Evolutionary conservation across 2,113 vertebrate genomes (phyloP), one percentile per base, ranked within the genome.

Genomic region (Proterorhinus semilunaris): DNA sequence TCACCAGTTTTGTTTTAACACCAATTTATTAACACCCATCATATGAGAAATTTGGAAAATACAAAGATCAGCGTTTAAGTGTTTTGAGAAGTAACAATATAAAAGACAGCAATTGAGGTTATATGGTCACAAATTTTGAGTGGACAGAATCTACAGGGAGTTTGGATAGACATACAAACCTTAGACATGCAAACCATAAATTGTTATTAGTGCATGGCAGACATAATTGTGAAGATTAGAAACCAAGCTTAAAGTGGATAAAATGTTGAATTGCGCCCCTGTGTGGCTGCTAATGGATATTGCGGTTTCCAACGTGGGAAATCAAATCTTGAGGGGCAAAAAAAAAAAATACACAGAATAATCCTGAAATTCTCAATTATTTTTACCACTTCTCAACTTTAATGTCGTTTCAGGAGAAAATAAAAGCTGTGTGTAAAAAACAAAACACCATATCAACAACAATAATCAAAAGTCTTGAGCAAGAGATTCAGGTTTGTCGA

Each of bases 1-100:
- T 0, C 52, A 53, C 52, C n/a, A 8, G 6, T 45, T 45, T 71
- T 78, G 73, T 91, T 92, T 90, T 89, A 88, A 93, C 92, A 93
- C 83, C 89, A 90, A 93, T 93, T 93, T 94, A 94, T 92, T 93
- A 93, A 90, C 90, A 94, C 91, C 21, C 88, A 89, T 90, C 91
- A 91, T 90, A 93, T 92, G 91, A 93, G 89, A 91, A 92, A 92
- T 91, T 92, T 94, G 91, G 90, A 93, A 92, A 93, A 92, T 94
- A 94, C 93, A 94, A 94, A 94, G 89, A 92, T 93, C 91, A 87
- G 89, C 85, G 92, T 88, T 93, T 91, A 89, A 90, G 92, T 67
- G 88, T 91, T 84, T 88, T 86, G 91, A 93, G 78, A 87, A 86
- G 86, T 83, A 89, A 90, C 92, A 92, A 92, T 91, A 91, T 88